Percentiles rank a stretch among this genome's conserved stretches.
Evolutionary conservation across 2,888 invertebrate species (phyloP).

Genomic region (Heliconius cydno): DNA sequence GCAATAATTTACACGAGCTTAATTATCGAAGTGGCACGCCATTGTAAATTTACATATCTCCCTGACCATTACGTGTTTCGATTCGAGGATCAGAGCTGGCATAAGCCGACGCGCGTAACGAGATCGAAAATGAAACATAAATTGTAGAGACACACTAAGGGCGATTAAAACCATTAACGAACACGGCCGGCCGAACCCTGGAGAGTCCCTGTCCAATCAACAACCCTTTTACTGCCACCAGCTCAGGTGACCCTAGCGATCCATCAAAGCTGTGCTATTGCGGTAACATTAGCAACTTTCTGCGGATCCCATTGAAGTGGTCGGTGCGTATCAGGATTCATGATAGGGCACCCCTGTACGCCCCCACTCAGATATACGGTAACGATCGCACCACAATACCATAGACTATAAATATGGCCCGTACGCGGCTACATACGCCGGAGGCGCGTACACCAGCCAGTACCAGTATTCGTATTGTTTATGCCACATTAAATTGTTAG

Average conservation of each 20-base stretch:
- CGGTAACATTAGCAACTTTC: conserved; percentile 57
- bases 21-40: conserved; percentile 29
- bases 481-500: conserved; percentile 81
- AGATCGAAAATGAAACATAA: conserved; percentile 84
- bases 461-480: conserved; percentile 80
- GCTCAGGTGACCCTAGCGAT: conserved; percentile 47
- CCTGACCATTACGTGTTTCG: conserved; percentile 65
- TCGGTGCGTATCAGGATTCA: conserved; percentile 79
- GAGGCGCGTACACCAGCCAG: conserved; percentile 67
- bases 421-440: conserved; percentile 72
- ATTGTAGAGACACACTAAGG: conserved; percentile 76
- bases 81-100: conserved; percentile 63
- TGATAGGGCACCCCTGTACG: conserved; percentile 75
- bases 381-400: conserved; percentile 81
- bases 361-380: conserved; percentile 80
- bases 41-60: conserved; percentile 67
- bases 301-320: conserved; percentile 66
- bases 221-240: conserved; percentile 69
- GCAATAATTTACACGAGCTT: conserved; percentile 5
- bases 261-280: conserved; percentile 43
- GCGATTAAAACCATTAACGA: conserved; percentile 82
- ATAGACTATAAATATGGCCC: conserved; percentile 79
- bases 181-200: conserved; percentile 71
- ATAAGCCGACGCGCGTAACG: conserved; percentile 79
- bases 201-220: conserved; percentile 73